A percentile compares a stretch with the other conserved stretches of the same genome.
phyloP scores from a whole-genome alignment of 2,888 invertebrate species.

The Sinohyriopsis cumingii region DNA sequence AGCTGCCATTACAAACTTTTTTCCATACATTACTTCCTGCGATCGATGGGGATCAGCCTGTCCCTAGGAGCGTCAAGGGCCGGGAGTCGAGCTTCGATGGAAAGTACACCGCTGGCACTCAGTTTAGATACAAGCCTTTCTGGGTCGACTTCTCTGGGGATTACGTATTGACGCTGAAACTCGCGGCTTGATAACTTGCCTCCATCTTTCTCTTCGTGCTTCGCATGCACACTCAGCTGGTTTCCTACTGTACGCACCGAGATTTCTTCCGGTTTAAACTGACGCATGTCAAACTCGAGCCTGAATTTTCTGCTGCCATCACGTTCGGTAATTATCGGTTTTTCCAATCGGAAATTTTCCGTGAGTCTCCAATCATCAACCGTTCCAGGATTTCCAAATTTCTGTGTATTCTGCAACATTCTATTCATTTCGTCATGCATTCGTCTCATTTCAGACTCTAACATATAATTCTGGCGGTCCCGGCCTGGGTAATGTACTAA shows the following conservation, averaged over 20 bases:
- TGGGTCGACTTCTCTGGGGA: conserved; percentile 97
- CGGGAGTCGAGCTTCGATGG: conserved; percentile 96
- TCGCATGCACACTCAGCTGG: conserved; percentile 92
- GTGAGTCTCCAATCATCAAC: conserved; percentile 42
- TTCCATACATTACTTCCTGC: conserved; percentile 15
- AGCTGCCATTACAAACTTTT: too few species aligned
- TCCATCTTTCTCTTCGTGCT: conserved; percentile 98
- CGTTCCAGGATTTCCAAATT: conserved; percentile 10
- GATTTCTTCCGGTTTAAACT: conserved; percentile 96
- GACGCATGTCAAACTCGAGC: conserved; percentile 96
- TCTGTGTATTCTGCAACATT: conserved; percentile 38
- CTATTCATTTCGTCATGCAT: conserved; percentile 37
- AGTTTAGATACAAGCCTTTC: conserved; percentile 96
- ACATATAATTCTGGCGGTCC: conserved; percentile 3
- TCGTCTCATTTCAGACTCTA: conserved; percentile 31
- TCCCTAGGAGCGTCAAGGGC: conserved; percentile 81
- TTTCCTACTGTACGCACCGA: conserved; percentile 99
- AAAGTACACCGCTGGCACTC: conserved; percentile 95
- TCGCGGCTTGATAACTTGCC: conserved; percentile 97
- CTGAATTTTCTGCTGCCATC: conserved; percentile 91
- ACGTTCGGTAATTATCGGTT: conserved; percentile 51
- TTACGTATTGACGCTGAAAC: conserved; percentile 96
- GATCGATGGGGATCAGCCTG: conserved; percentile 84
- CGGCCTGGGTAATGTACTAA: too few species aligned
- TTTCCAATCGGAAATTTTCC: conserved; percentile 59